Conservation (phyloP, 2,888 invertebrate genomes). For the Marasmarcha lunaedactyla region DNA sequence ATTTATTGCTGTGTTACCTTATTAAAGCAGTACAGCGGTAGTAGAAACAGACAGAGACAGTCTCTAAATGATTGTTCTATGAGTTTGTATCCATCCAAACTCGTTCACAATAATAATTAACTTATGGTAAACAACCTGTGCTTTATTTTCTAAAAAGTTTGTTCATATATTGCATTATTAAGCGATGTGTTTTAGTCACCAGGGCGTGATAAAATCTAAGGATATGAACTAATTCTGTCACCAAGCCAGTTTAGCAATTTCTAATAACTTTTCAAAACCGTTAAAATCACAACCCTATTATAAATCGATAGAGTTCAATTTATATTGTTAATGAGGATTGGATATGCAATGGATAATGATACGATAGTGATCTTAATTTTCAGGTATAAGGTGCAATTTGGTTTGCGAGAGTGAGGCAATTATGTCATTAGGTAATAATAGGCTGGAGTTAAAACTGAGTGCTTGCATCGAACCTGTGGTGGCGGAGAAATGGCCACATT, state of each 20-base stretch:
- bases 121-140: too few relatives aligned
- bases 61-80: too few relatives aligned
- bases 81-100: too few relatives aligned
- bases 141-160: too few relatives aligned
- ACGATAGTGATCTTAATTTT: slow-evolving; percentile 3
- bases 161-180: too few relatives aligned
- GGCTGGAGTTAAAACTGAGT: not conserved
- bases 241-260: slow-evolving; percentile 13
- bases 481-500: too few relatives aligned
- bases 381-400: not conserved
- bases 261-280: not conserved
- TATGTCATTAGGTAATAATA: not conserved
- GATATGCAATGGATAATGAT: slow-evolving; percentile 1
- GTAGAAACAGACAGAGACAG: too few relatives aligned
- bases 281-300: not conserved
- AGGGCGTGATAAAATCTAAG: not conserved
- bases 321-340: not conserved
- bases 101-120: too few relatives aligned
- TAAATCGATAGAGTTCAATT: not conserved
- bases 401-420: not conserved
- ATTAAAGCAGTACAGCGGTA: too few relatives aligned
- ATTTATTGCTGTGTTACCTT: too few relatives aligned
- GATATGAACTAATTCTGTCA: slow-evolving; percentile 13
- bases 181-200: not conserved
- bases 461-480: too few relatives aligned